These are phyloP conservation scores for Operophtera brumata DNA, from an alignment of 2,888 invertebrate genomes.

Conservation along the genomic window DNA sequence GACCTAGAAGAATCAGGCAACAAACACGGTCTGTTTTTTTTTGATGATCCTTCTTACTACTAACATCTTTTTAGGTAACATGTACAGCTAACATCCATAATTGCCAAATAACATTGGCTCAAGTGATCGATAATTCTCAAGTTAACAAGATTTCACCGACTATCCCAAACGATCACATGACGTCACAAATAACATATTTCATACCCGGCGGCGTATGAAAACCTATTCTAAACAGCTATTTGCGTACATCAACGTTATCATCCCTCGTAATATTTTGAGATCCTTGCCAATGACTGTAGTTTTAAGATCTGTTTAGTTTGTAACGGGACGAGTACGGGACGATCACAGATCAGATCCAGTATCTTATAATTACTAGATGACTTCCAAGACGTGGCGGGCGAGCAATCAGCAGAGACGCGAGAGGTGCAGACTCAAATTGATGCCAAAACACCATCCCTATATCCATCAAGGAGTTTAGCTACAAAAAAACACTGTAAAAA, in stretches of 20 bases:
- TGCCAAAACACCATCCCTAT: too few relatives aligned
- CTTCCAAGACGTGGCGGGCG: too few relatives aligned
- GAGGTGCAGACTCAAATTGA: too few relatives aligned
- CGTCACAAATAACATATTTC: conserved; percentile 32
- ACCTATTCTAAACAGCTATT: conserved; percentile 70
- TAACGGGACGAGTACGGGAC: conserved; percentile 3
- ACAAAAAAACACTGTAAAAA: too few relatives aligned
- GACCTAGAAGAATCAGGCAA: too few relatives aligned
- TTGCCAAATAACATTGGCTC: neutral
- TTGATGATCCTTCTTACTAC: too few relatives aligned
- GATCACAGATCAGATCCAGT: neutral
- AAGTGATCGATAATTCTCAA: conserved; percentile 5
- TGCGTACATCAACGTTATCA: conserved; percentile 64
- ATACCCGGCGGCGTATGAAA: conserved; percentile 54
- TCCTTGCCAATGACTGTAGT: conserved; percentile 60
- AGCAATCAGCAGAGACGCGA: too few relatives aligned
- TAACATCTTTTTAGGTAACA: too few relatives aligned
- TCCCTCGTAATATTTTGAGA: conserved; percentile 50
- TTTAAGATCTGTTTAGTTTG: conserved; percentile 6
- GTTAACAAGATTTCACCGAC: conserved; percentile 13
- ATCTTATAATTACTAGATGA: too few relatives aligned
- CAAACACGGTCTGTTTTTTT: too few relatives aligned
- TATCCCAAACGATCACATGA: conserved; percentile 16
- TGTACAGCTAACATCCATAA: too few relatives aligned
- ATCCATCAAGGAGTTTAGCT: too few relatives aligned